These are phyloP conservation scores for Meteorus cinctellus DNA, from an alignment of 2,888 invertebrate species.

Conservation along the genomic window DNA sequence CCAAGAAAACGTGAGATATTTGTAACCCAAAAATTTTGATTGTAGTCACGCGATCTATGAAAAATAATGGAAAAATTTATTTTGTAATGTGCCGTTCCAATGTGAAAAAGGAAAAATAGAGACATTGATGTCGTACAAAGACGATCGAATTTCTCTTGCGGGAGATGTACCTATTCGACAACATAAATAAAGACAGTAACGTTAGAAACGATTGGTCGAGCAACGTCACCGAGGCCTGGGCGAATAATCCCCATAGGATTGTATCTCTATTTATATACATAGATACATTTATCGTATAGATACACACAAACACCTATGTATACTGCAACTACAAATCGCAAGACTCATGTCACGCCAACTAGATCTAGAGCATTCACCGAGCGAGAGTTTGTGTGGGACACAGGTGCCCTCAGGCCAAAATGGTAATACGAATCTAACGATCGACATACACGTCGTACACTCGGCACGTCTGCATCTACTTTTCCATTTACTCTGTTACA, in stretches of 20 bases:
- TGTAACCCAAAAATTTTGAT: no score
- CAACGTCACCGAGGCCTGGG: constrained; percentile 23
- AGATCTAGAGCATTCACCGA: constrained; percentile 5
- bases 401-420: constrained; percentile 53
- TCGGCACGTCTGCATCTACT: constrained; percentile 15
- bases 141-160: constrained; percentile 24
- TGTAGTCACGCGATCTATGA: no score
- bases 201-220: constrained; percentile 25
- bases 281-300: not conserved
- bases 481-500: constrained; percentile 5
- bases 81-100: not conserved
- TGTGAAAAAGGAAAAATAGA: not conserved
- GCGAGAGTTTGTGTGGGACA: constrained; percentile 36
- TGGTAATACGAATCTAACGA: constrained; percentile 53
- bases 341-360: constrained; percentile 30
- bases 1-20: no score
- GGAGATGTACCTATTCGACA: constrained; percentile 11
- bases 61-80: no score
- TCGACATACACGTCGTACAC: constrained; percentile 33
- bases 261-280: not conserved
- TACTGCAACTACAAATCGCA: constrained; percentile 21
- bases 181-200: constrained; percentile 30
- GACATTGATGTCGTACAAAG: not conserved
- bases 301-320: not conserved
- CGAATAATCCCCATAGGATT: constrained; percentile 22